These are phyloP conservation scores for Macrostomum cliftonense DNA, from an alignment of 2,888 invertebrate genomes.

Conservation along the genomic window DNA sequence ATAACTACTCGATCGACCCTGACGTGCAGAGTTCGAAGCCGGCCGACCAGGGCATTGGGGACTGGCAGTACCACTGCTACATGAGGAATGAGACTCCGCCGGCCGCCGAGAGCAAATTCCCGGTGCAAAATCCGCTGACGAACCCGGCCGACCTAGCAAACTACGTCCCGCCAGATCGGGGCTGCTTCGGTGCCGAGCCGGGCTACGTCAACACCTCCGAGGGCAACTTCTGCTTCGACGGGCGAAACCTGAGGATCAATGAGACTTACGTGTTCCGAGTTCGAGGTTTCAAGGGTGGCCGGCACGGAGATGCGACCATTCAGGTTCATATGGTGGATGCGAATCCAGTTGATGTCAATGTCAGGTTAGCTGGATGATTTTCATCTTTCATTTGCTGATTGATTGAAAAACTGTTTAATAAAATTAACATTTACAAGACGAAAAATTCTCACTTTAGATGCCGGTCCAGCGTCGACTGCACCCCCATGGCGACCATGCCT, in stretches of 20 bases:
- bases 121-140: too few relatives aligned
- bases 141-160: too few relatives aligned
- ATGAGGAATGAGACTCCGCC: neutral
- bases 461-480: too few relatives aligned
- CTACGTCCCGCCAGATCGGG: neutral
- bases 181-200: conserved; percentile 10
- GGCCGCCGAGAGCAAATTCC: too few relatives aligned
- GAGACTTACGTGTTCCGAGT: neutral
- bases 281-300: neutral
- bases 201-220: conserved; percentile 4
- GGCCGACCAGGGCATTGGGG: neutral
- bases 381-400: neutral
- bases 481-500: too few relatives aligned
- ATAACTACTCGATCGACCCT: conserved; percentile 30
- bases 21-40: conserved; percentile 17
- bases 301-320: conserved; percentile 1
- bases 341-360: neutral
- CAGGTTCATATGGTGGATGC: conserved; percentile 1
- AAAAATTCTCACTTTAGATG: too few relatives aligned
- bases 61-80: conserved; percentile 5
- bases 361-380: too few relatives aligned
- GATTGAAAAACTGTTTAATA: neutral
- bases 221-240: conserved; percentile 3
- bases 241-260: neutral
- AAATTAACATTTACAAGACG: too few relatives aligned